Conservation (phyloP, 2,113 vertebrate genomes). For the Rhombomys opimus region DNA sequence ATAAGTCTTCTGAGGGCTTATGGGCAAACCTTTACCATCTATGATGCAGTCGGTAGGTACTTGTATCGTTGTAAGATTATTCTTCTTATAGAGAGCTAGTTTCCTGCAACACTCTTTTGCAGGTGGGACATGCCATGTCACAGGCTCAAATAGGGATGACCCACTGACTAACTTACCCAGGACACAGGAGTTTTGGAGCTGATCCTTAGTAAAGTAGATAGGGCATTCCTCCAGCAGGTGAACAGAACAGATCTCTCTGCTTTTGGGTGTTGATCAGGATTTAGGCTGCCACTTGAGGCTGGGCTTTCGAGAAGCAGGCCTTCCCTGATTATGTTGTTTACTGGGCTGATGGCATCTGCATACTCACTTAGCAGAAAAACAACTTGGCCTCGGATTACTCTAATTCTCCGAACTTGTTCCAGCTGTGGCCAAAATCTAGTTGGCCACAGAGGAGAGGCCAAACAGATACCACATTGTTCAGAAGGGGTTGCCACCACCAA, state of each 20-base stretch:
- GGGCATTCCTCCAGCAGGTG: background rate
- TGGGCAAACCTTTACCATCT: background rate
- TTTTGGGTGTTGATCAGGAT: background rate
- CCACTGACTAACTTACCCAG: background rate
- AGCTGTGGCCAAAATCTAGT: slow-evolving; percentile 62
- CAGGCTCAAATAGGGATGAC: background rate
- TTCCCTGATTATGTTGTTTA: slow-evolving; percentile 61
- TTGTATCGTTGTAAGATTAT: background rate
- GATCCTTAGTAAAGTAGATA: background rate
- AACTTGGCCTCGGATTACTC: slow-evolving; percentile 48
- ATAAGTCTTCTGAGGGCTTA: no score
- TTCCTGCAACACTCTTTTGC: no score
- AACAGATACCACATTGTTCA: background rate
- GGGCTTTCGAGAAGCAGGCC: slow-evolving; percentile 24
- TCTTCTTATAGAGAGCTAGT: background rate
- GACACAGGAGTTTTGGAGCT: background rate
- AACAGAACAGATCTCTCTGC: background rate
- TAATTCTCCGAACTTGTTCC: slow-evolving; percentile 73
- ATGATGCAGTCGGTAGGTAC: background rate
- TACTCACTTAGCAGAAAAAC: background rate
- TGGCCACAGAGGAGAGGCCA: slow-evolving; percentile 23
- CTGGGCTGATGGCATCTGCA: background rate
- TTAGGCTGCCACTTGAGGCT: background rate
- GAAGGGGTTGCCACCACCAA: slow-evolving; percentile 58
- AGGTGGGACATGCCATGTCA: background rate